Percentiles rank a stretch among this genome's conserved stretches.
phyloP scores from a whole-genome alignment of 2,113 vertebrate species.

The Tinamus guttatus region DNA sequence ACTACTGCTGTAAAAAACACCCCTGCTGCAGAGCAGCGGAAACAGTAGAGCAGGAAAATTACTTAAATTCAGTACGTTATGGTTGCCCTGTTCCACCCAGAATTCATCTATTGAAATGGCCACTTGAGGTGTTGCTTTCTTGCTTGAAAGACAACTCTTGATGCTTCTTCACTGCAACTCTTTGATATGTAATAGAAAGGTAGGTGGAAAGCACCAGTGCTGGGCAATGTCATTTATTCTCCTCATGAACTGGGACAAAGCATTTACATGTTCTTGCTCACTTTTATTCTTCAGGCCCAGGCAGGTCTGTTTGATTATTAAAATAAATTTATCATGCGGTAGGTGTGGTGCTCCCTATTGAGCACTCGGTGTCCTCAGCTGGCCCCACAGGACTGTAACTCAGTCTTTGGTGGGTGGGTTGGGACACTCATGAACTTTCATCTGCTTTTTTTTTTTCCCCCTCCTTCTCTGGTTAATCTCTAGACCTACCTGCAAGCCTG shows the following conservation, averaged over 20 bases:
- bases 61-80: background rate
- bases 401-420: background rate
- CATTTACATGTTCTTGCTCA: background rate
- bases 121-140: background rate
- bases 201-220: background rate
- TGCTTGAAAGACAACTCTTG: background rate
- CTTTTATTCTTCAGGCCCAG: background rate
- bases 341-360: background rate
- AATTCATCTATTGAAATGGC: background rate
- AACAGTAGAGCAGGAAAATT: background rate
- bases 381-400: background rate
- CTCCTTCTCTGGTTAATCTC: background rate
- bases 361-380: background rate
- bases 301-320: background rate
- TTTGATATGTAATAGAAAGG: background rate
- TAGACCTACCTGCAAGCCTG: conserved; percentile 57
- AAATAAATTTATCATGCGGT: background rate
- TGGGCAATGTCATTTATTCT: background rate
- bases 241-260: background rate
- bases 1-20: fast-evolving
- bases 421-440: background rate
- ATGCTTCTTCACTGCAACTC: background rate
- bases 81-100: background rate
- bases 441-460: background rate
- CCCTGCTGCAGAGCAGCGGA: background rate